Evolutionary conservation across 2,113 vertebrate genomes (phyloP), one percentile per base, ranked within the genome.

Genomic region (Periophthalmodon schlosseri): DNA sequence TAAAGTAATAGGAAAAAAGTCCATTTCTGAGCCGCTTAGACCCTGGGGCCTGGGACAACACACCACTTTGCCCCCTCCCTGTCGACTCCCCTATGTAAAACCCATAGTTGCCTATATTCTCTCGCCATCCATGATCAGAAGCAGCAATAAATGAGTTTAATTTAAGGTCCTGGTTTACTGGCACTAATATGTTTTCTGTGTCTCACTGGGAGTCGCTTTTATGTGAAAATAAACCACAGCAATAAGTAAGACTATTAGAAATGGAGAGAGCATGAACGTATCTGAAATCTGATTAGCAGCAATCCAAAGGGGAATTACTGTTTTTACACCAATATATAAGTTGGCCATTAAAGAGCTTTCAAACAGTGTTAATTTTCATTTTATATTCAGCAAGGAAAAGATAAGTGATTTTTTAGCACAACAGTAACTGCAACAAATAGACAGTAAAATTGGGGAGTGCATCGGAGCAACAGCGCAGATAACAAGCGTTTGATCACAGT

Each of bases 341-440:
- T 74, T 73, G 85, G 77, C 20, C 63, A 89, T 90, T 92, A 89
- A 81, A 82, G 70, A 49, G 76, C 67, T 84, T 84, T 82, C 79
- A 86, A 76, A 87, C 69, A 50, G 74, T 81, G 77, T 88, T 86
- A 69, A 74, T 84, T 84, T 85, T 82, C 80, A 75, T 84, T 77
- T 88, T 24, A 61, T 76, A 47, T 83, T 79, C 69, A 65, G 64
- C 60, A 18, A 21, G n/a, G 58, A 70, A 28, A 66, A 85, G 77
- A 85, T 80, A 76, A 84, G 61, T 64, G 24, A 49, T 33, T 58
- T 76, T 71, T 50, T 57, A n/a, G 44, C 16, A 6, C 13, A 67
- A 71, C 49, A 34, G 36, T 69, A 36, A 39, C 52, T 74, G 50
- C 80, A 77, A 57, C 66, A 87, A 88, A 85, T 72, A 81, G 16